Evolutionary conservation across 2,888 invertebrate species (phyloP).

Genomic region (Octodonta nipae): DNA sequence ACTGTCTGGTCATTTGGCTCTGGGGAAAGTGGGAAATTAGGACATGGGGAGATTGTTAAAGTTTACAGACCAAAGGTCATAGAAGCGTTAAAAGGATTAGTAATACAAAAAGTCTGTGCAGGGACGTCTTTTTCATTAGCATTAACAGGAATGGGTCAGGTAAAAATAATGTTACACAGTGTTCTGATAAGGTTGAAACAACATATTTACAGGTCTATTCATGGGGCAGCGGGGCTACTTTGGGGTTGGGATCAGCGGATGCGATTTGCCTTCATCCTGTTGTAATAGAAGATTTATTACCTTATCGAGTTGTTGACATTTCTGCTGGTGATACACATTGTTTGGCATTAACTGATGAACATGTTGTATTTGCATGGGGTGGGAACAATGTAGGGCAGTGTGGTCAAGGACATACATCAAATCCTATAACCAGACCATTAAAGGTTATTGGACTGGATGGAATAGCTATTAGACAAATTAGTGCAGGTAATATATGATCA

Average conservation of each 20-base stretch:
- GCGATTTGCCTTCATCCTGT: constrained; percentile 42
- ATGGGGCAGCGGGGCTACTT: constrained; percentile 48
- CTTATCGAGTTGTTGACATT: constrained; percentile 43
- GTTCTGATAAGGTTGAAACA: not conserved
- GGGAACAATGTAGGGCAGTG: constrained; percentile 53
- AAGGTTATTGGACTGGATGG: constrained; percentile 44
- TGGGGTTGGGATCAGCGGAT: constrained; percentile 45
- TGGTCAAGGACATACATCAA: constrained; percentile 47
- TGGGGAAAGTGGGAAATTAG: constrained; percentile 44
- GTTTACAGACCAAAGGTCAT: constrained; percentile 45
- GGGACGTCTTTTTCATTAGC: constrained; percentile 43
- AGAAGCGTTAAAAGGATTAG: constrained; percentile 43
- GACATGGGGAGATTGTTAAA: constrained; percentile 32
- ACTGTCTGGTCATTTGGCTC: constrained; percentile 46
- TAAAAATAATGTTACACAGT: constrained; percentile 10
- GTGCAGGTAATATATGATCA: constrained; percentile 37
- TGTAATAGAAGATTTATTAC: constrained; percentile 40
- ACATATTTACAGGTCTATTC: constrained; percentile 40
- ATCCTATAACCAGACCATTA: constrained; percentile 43
- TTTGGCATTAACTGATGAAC: constrained; percentile 43
- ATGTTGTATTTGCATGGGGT: constrained; percentile 46
- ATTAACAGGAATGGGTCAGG: constrained; percentile 39
- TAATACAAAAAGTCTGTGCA: constrained; percentile 43
- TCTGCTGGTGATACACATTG: constrained; percentile 49
- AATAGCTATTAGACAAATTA: constrained; percentile 44